These are phyloP conservation scores for Miniopterus natalensis DNA, from an alignment of 2,113 vertebrate species.

Conservation along the genomic window DNA sequence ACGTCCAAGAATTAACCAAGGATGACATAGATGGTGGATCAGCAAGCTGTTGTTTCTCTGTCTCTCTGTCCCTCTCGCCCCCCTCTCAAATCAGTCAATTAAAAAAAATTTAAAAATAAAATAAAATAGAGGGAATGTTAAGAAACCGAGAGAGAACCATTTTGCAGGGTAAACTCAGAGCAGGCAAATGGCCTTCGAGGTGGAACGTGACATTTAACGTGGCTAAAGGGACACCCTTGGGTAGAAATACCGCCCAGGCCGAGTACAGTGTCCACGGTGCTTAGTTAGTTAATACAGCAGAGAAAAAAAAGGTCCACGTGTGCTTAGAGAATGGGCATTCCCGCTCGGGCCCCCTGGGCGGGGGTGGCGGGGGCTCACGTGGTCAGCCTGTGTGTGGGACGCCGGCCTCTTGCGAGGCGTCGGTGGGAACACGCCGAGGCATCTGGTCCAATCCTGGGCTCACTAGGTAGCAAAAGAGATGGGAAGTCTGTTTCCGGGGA, in stretches of 20 bases:
- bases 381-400: neutral
- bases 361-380: neutral
- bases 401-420: neutral
- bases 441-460: neutral
- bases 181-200: slow-evolving; percentile 65
- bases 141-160: slow-evolving; percentile 8
- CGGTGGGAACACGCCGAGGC: slow-evolving; percentile 10
- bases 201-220: slow-evolving; percentile 72
- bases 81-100: no score
- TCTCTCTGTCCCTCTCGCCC: no score
- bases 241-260: slow-evolving; percentile 59
- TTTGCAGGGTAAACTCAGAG: slow-evolving; percentile 47
- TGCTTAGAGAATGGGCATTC: neutral
- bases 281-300: slow-evolving; percentile 74
- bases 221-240: slow-evolving; percentile 65
- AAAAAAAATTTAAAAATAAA: no score
- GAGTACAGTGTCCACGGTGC: slow-evolving; percentile 69
- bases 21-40: no score
- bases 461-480: slow-evolving; percentile 11
- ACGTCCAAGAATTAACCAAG: no score
- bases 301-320: neutral
- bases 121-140: neutral
- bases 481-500: slow-evolving; percentile 18
- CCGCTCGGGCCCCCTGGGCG: neutral
- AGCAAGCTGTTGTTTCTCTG: no score